Percentiles rank a stretch among this genome's conserved stretches.
Conservation (phyloP, 1,140 invertebrate genomes). For the Brachionus rotundiformis region DNA sequence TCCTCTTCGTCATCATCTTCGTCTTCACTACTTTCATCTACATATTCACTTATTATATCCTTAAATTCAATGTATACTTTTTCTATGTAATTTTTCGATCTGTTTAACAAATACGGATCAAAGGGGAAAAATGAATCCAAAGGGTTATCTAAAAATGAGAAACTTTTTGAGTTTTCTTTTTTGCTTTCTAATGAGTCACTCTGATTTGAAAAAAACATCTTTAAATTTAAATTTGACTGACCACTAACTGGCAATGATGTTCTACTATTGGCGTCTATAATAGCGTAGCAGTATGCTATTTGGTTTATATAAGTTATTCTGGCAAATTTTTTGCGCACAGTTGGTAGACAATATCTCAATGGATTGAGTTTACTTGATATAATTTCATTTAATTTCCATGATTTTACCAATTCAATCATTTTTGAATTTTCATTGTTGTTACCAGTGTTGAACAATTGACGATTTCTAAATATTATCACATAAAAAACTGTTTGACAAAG, state of each 20-base stretch:
- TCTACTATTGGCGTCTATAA: constrained; percentile 81
- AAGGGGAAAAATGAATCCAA: constrained; percentile 78
- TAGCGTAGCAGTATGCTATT: constrained; percentile 83
- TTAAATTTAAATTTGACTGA: constrained; percentile 32
- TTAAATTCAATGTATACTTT: constrained; percentile 46
- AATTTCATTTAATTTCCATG: constrained; percentile 68
- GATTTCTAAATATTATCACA: constrained; percentile 80
- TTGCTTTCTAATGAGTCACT: background rate
- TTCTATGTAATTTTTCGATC: constrained; percentile 59
- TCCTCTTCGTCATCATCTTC: constrained; percentile 29
- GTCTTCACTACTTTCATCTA: constrained; percentile 38
- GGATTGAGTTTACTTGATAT: constrained; percentile 82
- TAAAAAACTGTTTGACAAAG: constrained; percentile 88
- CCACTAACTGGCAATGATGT: constrained; percentile 67
- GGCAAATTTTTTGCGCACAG: constrained; percentile 80
- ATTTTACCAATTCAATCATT: constrained; percentile 33
- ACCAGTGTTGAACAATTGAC: constrained; percentile 73
- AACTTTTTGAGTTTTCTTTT: constrained; percentile 44
- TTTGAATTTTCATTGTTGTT: constrained; percentile 58
- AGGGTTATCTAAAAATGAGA: constrained; percentile 62
- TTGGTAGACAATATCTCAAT: constrained; percentile 74
- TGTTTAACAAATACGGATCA: constrained; percentile 74
- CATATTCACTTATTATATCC: constrained; percentile 52
- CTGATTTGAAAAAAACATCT: constrained; percentile 56
- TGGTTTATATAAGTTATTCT: constrained; percentile 79